Percentiles rank a stretch among this genome's conserved stretches.
Evolutionary conservation across 2,888 invertebrate species (phyloP).

Genomic region (Mechanitis mazaeus): DNA sequence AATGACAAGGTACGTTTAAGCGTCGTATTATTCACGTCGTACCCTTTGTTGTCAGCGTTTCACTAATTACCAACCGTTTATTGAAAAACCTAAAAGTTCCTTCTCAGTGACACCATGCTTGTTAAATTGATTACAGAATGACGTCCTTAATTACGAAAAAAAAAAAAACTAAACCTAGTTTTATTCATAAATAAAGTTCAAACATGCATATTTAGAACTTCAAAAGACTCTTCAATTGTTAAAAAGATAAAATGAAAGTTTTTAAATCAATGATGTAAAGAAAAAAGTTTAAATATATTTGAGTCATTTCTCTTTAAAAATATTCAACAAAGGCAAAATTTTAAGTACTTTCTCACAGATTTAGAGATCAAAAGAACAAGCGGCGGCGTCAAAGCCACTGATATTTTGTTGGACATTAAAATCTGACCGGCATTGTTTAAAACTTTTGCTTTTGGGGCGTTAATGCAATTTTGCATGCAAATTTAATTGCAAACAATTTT

Average conservation of each 20-base stretch:
- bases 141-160: too few species aligned
- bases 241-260: too few species aligned
- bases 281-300: neutral
- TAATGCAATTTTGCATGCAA: neutral
- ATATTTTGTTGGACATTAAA: constrained; percentile 1
- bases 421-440: neutral
- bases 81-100: constrained; percentile 22
- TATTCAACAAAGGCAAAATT: neutral
- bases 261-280: neutral
- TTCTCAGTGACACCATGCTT: constrained; percentile 5
- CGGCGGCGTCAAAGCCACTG: neutral
- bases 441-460: neutral
- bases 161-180: too few species aligned
- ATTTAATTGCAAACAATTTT: too few species aligned
- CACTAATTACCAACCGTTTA: constrained; percentile 29
- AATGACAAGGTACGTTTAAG: constrained; percentile 19
- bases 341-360: neutral
- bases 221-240: too few species aligned
- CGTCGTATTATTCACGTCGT: constrained; percentile 19
- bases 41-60: constrained; percentile 30
- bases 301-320: neutral
- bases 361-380: constrained; percentile 5
- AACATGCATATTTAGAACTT: too few species aligned
- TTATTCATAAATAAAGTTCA: too few species aligned
- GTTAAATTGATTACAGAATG: constrained; percentile 8